These are phyloP conservation scores for Pagrus major DNA, from an alignment of 2,113 vertebrate species.

Conservation along the genomic window DNA sequence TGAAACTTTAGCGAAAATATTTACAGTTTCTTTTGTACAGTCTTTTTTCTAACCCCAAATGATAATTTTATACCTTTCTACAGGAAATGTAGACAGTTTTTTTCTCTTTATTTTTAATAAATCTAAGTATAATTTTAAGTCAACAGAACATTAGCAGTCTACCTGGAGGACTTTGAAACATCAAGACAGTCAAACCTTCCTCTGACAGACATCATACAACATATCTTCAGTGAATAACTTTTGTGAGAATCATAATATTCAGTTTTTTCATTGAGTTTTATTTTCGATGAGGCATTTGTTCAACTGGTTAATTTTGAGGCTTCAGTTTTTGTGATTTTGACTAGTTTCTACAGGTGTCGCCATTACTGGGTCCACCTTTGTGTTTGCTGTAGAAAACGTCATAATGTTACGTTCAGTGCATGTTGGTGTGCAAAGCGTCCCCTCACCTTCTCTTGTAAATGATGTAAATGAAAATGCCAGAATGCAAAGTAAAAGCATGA, in stretches of 20 bases:
- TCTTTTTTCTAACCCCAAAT: no score
- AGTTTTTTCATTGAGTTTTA: neutral
- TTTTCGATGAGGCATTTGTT: neutral
- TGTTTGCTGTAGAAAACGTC: neutral
- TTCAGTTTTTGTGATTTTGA: neutral
- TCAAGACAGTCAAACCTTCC: neutral
- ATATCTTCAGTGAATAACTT: no score
- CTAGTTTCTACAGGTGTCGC: neutral
- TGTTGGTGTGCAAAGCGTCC: neutral
- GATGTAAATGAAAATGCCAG: constrained; percentile 63
- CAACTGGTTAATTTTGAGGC: neutral
- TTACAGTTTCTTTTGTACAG: no score
- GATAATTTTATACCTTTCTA: neutral
- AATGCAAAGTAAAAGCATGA: constrained; percentile 60
- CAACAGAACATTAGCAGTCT: no score
- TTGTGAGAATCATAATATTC: neutral
- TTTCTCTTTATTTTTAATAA: no score
- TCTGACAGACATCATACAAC: neutral
- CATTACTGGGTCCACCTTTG: neutral
- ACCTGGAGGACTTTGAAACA: no score
- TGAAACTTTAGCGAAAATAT: neutral
- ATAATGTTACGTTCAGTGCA: neutral
- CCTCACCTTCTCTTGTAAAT: constrained; percentile 36
- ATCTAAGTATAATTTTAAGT: no score
- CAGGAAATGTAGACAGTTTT: no score